Evolutionary conservation across 2,797 vertebrate species (phyloP).

Genomic region (Gouania willdenowi): DNA sequence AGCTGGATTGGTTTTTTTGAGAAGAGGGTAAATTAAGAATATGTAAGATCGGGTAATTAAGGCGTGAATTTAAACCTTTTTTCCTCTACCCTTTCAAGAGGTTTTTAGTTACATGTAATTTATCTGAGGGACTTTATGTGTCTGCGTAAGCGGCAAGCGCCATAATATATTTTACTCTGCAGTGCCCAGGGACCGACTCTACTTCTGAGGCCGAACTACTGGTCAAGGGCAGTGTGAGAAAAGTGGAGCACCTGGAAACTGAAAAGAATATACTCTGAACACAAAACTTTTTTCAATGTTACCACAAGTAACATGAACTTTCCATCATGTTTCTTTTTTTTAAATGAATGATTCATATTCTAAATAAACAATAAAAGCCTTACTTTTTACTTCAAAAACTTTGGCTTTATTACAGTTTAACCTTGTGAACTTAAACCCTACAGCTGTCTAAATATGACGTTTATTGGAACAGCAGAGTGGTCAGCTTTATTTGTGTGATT

Average conservation of each 20-base stretch:
- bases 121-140: background rate
- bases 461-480: constrained; percentile 34
- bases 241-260: constrained; percentile 2
- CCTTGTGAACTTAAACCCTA: constrained; percentile 36
- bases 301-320: constrained; percentile 4
- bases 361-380: constrained; percentile 47
- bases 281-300: constrained; percentile 10
- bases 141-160: background rate
- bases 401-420: constrained; percentile 42
- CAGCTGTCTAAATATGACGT: constrained; percentile 37
- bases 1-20: too few species aligned
- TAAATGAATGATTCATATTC: constrained; percentile 40
- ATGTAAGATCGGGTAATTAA: too few species aligned
- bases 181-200: constrained; percentile 1
- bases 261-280: constrained; percentile 14
- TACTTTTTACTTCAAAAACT: constrained; percentile 37
- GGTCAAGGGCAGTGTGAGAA: constrained; percentile 14
- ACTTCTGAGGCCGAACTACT: constrained; percentile 10
- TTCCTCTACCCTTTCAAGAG: background rate
- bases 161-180: background rate
- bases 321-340: constrained; percentile 20
- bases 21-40: too few species aligned
- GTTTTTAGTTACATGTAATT: background rate
- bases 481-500: constrained; percentile 42
- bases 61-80: too few species aligned